Evolutionary conservation across 1,140 invertebrate genomes (phyloP), one percentile per base, ranked within the genome.

Genomic region (Calephelis virginiensis): DNA sequence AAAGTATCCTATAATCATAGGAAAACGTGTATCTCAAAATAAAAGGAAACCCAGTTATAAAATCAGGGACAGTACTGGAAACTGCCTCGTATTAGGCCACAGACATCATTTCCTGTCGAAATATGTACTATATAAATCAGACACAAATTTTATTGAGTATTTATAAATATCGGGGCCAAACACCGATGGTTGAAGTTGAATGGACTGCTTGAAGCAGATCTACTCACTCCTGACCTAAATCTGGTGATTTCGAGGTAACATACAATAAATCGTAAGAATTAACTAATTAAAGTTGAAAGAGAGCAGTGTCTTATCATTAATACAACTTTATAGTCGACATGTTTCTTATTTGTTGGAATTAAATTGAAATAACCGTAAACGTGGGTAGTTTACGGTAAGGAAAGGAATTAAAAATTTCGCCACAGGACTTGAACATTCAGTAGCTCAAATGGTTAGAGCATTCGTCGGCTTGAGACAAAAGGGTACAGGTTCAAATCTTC

Each of bases 151-250:
- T 68, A 69, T 72, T 50, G 64, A 64, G 53, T 64, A 69, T 64
- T 69, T 72, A 65, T 66, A 72, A 69, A 73, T 67, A 74, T 71
- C 60, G 64, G 62, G 77, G 77, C 68, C 71, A 73, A 71, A 66
- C 59, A 72, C 66, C 59, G 71, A 68, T 72, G 67, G 68, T 61
- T 78, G 75, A 67, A 68, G 49, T 73, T 69, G 66, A 73, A 73
- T 63, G 71, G 59, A 69, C 71, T 71, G 46, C 63, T 63, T 73
- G 63, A 70, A 74, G 53, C 17, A 53, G 49, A 53, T 64, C 53
- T 38, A 56, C 50, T 40, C 38, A 50, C 48, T 45, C 49, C 43
- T 43, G 13, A 64, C 50, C 50, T n/a, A 40, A 50, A 56, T 56
- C 50, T 56, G 28, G 17, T 12, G 50, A 28, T 17, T 56, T 28